A percentile compares a stretch with the other conserved stretches of the same genome.
Conservation (phyloP, 2,888 invertebrate genomes). For the Meteorus cinctellus region DNA sequence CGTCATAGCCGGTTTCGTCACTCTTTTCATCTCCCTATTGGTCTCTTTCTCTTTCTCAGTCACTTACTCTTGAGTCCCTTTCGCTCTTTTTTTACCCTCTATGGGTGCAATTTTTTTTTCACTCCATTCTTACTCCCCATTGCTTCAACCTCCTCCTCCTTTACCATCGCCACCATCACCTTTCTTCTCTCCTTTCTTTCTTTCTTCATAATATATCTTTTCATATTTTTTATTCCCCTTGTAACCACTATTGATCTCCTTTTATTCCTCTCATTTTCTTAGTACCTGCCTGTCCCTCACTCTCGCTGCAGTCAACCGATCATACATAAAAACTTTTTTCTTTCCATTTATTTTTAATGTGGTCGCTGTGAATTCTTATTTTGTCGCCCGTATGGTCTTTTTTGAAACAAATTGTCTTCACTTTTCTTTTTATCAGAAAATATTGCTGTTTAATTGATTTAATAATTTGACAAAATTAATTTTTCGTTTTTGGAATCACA, state of each 20-base stretch:
- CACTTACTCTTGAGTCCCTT: conserved; percentile 36
- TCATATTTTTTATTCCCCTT: conserved; percentile 56
- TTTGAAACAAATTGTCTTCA: neutral
- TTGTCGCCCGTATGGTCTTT: neutral
- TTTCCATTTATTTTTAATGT: neutral
- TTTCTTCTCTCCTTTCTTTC: conserved; percentile 56
- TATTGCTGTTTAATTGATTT: neutral
- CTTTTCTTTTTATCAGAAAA: neutral
- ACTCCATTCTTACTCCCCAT: conserved; percentile 13
- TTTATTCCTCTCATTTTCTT: conserved; percentile 32
- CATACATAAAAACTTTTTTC: conserved; percentile 25
- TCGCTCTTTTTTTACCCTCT: conserved; percentile 17
- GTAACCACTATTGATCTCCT: conserved; percentile 30
- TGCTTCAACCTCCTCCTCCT: conserved; percentile 26
- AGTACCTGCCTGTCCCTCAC: conserved; percentile 32
- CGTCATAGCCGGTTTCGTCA: conserved; percentile 42
- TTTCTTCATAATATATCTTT: conserved; percentile 62
- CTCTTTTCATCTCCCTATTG: conserved; percentile 37
- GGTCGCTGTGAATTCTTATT: conserved; percentile 1
- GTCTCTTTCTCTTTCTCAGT: conserved; percentile 21
- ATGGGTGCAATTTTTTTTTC: conserved; percentile 17
- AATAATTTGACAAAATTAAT: neutral
- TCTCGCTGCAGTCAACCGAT: conserved; percentile 19
- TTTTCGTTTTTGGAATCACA: neutral
- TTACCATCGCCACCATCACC: conserved; percentile 60